Evolutionary conservation across 2,797 vertebrate genomes (phyloP).

Genomic region (Gallinago stenura): DNA sequence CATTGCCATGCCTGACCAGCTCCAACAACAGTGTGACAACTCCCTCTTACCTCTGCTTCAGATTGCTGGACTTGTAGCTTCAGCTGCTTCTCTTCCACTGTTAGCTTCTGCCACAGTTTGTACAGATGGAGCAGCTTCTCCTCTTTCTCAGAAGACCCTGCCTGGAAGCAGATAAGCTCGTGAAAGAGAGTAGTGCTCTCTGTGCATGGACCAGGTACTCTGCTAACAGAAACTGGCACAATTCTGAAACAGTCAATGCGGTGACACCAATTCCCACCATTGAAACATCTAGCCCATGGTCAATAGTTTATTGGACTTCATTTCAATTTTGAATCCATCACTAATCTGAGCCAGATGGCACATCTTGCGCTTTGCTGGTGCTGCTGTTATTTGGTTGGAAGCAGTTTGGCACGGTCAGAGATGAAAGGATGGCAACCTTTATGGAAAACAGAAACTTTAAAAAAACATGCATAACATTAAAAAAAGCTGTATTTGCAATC

Average conservation of each 20-base stretch:
- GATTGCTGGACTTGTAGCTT: constrained; percentile 77
- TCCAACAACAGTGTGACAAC: background rate
- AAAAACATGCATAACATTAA: background rate
- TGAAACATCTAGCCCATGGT: background rate
- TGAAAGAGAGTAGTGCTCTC: background rate
- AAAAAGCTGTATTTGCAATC: background rate
- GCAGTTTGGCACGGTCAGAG: background rate
- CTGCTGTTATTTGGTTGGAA: background rate
- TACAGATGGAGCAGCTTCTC: constrained; percentile 78
- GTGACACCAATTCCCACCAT: background rate
- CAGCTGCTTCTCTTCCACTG: constrained; percentile 73
- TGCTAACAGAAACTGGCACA: background rate
- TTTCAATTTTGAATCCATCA: background rate
- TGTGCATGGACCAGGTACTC: background rate
- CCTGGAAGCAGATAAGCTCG: constrained; percentile 67
- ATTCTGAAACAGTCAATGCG: background rate
- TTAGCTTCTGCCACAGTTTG: constrained; percentile 75
- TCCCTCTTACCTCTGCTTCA: constrained; percentile 81
- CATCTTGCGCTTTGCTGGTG: background rate
- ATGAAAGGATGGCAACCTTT: background rate
- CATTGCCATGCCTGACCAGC: background rate
- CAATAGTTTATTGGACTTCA: background rate
- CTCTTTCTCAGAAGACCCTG: constrained; percentile 77
- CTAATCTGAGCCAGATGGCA: background rate
- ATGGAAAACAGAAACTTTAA: background rate